Base-by-base conservation (phyloP, 2,888 invertebrate genomes). In the Catocala sponsa region DNA sequence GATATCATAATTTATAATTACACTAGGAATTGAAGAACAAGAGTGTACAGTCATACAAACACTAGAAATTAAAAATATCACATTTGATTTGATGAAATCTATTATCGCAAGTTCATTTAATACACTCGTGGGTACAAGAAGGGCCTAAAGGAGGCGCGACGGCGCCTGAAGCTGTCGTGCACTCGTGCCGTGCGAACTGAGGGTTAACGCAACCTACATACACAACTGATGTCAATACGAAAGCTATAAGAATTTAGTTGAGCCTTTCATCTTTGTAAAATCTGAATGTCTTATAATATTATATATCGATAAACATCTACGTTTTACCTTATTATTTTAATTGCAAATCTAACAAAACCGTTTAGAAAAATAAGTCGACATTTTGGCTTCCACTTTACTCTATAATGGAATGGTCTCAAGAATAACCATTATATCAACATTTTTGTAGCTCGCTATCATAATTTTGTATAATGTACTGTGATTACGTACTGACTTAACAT, bases 341-440 rank as follows among this genome's bases (percentile, higher is more conserved):
- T 90, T 89, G 93, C 91, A 89, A 91, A 89, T 91, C 88, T 93
- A 94, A 94, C 92, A 94, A 94, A 93, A 93, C 83, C 74, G 84
- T 89, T 91, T 94, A 94, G 91, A 94, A 94, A 94, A 94, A 94
- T 94, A 94, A 94, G 90, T 93, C 91, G 88, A 91, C 88, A 91
- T 91, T 92, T 94, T 94, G 94, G 93, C 94, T 91, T 93, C 90
- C 88, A 91, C 89, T 88, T 89, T 90, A 91, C 81, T 82, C 81
- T 91, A 87, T 84, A 91, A 90, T 94, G 94, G 94, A 94, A 94
- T 94, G 92, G 94, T 92, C 87, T 91, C 88, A 89, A 89, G 86
- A 86, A 80, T 92, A 90, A 92, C 92, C 92, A 91, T 89, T 84
- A 76, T 80, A 78, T 79, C 70, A 80, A 79, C 79, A 79, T 80